Base-by-base conservation (phyloP, 2,797 vertebrate genomes). In the Salarias fasciatus region DNA sequence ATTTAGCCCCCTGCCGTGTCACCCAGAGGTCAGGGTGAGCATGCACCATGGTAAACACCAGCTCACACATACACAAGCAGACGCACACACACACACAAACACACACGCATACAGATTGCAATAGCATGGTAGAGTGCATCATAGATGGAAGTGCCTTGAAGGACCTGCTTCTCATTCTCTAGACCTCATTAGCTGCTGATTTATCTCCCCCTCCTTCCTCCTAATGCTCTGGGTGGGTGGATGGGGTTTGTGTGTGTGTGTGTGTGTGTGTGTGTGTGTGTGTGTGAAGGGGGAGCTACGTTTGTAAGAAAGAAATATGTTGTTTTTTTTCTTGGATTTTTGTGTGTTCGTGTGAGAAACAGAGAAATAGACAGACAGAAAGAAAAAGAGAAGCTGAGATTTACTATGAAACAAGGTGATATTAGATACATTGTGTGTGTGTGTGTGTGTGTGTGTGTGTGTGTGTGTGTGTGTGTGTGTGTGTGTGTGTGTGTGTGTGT, bases 121-220 rank as follows among this genome's bases (percentile, higher is more conserved):
- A 86, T 89, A 85, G 85, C 82, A 88, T 87, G 83, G 79, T 86
- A 86, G 88, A 88, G 84, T 88, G 88, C 87, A 88, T 89, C 86
- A 80, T 88, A 84, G 84, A 88, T 89, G 86, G 87, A 89, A 87
- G 87, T 90, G 86, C 91, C 87, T 92, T 87, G 92, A 91, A 94
- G 93, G 93, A 93, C 91, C 92, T 87, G 90, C 90, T 91, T 93
- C 93, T 94, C 92, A 89, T 95, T 95, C 94, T 92, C 89, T 88
- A 92, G 92, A 92, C 92, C 94, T 95, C 95, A 95, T 97, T 95
- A 96, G 94, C 92, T 91, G 92, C 91, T 88, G 84, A 93, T 94
- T 93, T 92, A 93, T 93, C 93, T 93, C 84, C 69, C 77, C 61
- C 85, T 82, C 84, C 84, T 76, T 63, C 69, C 75, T 67, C 65